Base-by-base conservation (phyloP, 2,113 vertebrate species). In the Notothenia coriiceps region DNA sequence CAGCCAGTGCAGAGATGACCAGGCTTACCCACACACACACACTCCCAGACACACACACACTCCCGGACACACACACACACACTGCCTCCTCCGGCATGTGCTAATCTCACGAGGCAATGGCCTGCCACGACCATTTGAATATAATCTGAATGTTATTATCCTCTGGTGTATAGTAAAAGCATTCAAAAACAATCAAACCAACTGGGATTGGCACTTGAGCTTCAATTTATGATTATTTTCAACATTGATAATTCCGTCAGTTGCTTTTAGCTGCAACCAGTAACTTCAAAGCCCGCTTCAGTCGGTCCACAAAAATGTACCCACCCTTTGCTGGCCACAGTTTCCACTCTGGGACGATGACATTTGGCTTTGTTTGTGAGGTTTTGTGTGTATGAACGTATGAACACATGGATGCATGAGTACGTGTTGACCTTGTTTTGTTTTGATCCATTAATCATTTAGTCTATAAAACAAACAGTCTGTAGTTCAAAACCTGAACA, bases 21-120 rank as follows among this genome's bases (percentile, higher is more conserved):
- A 84, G 80, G 80, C 69, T 62, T 66, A 85, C 68, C 40, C 82
- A 69, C 81, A 77, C 71, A 61, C 43, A 40, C 62, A 3, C 63
- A 13, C 52, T 50, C 65, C 46, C 81, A 74, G 64, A 61, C 43
- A 40, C 62, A 57, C 46, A 50, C 74, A 43, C 50, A 33, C 6
- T 35, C 35, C 35, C 35, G 35, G 4, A 35, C 35, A 40, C 35
- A n/a, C 22, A 22, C 22, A 79, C 18, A 63, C 74, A 71, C 64
- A 1, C 52, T 47, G 57, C 74, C 72, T 77, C 57, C 65, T 57
- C 64, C 40, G 22, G 70, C 62, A 70, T 86, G 84, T 57, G 66
- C 60, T 75, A 66, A 80, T 84, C 72, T 91, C 84, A 87, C 84
- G 85, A 91, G 85, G 85, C 88, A 75, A 52, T 60, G 75, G 43